Base-by-base conservation (phyloP, 2,113 vertebrate species). In the Protobothrops mucrosquamatus region DNA sequence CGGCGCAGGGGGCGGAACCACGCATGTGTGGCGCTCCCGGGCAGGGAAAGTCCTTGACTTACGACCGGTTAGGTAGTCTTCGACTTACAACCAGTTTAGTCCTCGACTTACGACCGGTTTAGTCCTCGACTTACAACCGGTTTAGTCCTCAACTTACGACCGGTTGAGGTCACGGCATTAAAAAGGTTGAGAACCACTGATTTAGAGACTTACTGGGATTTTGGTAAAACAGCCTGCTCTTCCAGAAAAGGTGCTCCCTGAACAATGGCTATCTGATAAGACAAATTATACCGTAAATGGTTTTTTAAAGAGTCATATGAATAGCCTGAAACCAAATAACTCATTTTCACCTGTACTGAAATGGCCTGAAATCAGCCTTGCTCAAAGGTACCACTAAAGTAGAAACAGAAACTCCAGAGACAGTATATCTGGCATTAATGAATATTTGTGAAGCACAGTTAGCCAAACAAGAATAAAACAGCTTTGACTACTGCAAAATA, bases 191-290 rank as follows among this genome's bases (percentile, higher is more conserved):
- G n/a, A n/a, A n/a, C n/a, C n/a, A n/a, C n/a, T n/a, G n/a, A 92
- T 95, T 95, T 95, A 95, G 93, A 39, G 88, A 92, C 93, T 90
- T 59, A 94, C 94, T 93, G 89, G 23, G 93, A 93, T 93, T 94
- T 95, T 95, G 91, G 57, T 89, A 93, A 88, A 93, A 93, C 92
- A 95, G 92, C 94, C 93, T 95, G 94, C 95, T 97, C 94, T 97
- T 95, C 93, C 74, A 96, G 92, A 88, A 61, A 89, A 95, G 89
- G 93, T 95, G 92, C 89, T 94, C 0, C 61, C 59, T 86, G 89
- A 94, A 97, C 89, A 24, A 92, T 94, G 57, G 54, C 61, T 91
- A 94, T 94, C 95, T 92, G 94, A 94, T 86, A 94, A 94, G 56
- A 85, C 93, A 93, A 95, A 96, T 96, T 94, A 96, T 89, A 69